These are phyloP conservation scores for Catharus minimus DNA, from an alignment of 2,113 vertebrate genomes.

Conservation along the genomic window DNA sequence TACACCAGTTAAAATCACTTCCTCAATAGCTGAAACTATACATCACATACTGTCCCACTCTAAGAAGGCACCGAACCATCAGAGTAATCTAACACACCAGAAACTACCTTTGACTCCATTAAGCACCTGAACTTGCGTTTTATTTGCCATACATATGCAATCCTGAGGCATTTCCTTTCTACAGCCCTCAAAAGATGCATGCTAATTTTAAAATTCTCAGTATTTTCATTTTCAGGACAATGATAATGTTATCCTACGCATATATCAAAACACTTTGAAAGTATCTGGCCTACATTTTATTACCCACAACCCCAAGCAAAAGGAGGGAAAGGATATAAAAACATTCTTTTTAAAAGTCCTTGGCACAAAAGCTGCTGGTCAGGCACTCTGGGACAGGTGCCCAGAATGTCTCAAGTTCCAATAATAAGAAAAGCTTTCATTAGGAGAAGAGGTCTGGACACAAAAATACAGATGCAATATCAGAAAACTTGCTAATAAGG, in stretches of 20 bases:
- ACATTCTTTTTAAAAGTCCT: conserved; percentile 47
- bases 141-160: background rate
- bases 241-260: background rate
- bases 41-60: background rate
- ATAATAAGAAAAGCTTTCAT: conserved; percentile 47
- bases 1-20: background rate
- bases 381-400: conserved; percentile 61
- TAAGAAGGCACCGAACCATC: background rate
- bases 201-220: background rate
- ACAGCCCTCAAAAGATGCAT: background rate
- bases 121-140: background rate
- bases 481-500: conserved; percentile 30
- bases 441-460: background rate
- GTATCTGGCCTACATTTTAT: conserved; percentile 18
- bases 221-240: background rate
- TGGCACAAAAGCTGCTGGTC: conserved; percentile 51
- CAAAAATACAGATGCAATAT: conserved; percentile 26
- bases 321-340: conserved; percentile 37
- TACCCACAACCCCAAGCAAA: conserved; percentile 7
- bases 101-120: background rate
- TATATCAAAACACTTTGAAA: background rate
- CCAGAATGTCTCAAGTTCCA: conserved; percentile 53
- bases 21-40: background rate
- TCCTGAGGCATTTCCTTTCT: background rate
- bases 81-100: background rate